Evolutionary conservation across 1,140 invertebrate species (phyloP).

Genomic region (Orius insidiosus): DNA sequence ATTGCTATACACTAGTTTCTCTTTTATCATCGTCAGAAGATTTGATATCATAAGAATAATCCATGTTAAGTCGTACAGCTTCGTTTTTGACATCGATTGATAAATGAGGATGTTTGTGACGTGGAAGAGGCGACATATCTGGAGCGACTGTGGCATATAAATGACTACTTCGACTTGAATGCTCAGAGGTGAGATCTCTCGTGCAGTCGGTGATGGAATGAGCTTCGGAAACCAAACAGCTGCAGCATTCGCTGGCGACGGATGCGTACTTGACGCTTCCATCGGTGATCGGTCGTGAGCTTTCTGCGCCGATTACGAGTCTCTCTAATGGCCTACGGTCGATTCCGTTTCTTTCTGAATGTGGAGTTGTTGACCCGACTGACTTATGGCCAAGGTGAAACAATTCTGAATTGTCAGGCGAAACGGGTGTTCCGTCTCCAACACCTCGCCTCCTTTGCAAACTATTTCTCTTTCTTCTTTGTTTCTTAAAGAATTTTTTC

Average conservation of each 20-base stretch:
- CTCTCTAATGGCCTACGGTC: slow-evolving; percentile 15
- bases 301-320: slow-evolving; percentile 20
- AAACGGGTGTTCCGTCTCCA: slow-evolving; percentile 34
- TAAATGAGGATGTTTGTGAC: background rate
- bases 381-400: slow-evolving; percentile 28
- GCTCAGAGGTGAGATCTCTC: slow-evolving; percentile 18
- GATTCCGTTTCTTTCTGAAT: slow-evolving; percentile 32
- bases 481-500: slow-evolving; percentile 79
- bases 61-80: slow-evolving; percentile 9
- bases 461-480: slow-evolving; percentile 47
- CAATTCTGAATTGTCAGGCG: slow-evolving; percentile 39
- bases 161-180: slow-evolving; percentile 18
- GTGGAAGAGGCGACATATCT: slow-evolving; percentile 10
- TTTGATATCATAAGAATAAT: slow-evolving; percentile 11
- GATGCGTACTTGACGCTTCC: slow-evolving; percentile 16
- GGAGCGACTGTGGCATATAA: slow-evolving; percentile 20
- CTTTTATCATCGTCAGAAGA: slow-evolving; percentile 17
- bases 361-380: slow-evolving; percentile 60
- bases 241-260: slow-evolving; percentile 14
- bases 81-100: slow-evolving; percentile 13
- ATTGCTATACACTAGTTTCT: slow-evolving; percentile 17
- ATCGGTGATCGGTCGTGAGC: slow-evolving; percentile 12
- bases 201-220: slow-evolving; percentile 19
- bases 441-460: slow-evolving; percentile 45
- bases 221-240: slow-evolving; percentile 15